A percentile compares a stretch with the other conserved stretches of the same genome.
Conservation (phyloP, 2,797 vertebrate species). For the Arrhamphus sclerolepis region DNA sequence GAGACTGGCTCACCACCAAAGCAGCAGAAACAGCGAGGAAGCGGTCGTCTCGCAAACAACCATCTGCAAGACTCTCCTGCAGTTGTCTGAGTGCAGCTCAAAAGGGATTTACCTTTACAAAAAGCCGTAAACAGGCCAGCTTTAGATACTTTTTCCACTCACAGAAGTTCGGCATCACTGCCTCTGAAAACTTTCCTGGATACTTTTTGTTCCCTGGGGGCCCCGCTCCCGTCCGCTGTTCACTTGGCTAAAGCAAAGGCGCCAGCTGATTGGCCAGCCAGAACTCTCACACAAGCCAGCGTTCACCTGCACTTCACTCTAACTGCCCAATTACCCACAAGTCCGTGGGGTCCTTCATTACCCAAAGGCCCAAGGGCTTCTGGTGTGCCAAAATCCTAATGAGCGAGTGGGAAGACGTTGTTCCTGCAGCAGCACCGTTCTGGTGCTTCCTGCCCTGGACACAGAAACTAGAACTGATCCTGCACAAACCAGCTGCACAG, state of each 20-base stretch:
- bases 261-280: slow-evolving; percentile 79
- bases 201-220: slow-evolving; percentile 64
- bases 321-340: slow-evolving; percentile 81
- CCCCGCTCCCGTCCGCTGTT: slow-evolving; percentile 43
- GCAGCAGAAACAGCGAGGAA: slow-evolving; percentile 22
- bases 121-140: slow-evolving; percentile 49
- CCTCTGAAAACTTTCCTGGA: slow-evolving; percentile 62
- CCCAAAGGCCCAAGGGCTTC: slow-evolving; percentile 76
- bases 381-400: slow-evolving; percentile 73
- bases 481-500: slow-evolving; percentile 5
- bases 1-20: slow-evolving; percentile 45
- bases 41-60: slow-evolving; percentile 29
- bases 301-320: slow-evolving; percentile 78
- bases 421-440: slow-evolving; percentile 43
- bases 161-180: slow-evolving; percentile 62
- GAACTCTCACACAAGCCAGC: slow-evolving; percentile 70
- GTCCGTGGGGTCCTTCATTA: slow-evolving; percentile 77
- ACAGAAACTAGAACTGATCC: slow-evolving; percentile 13
- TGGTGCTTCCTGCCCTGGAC: slow-evolving; percentile 34
- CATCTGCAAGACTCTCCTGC: slow-evolving; percentile 48
- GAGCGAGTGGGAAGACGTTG: slow-evolving; percentile 61
- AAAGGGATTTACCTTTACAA: slow-evolving; percentile 22
- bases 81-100: slow-evolving; percentile 30
- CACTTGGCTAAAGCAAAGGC: slow-evolving; percentile 60
- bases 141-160: slow-evolving; percentile 37